A percentile compares a stretch with the other conserved stretches of the same genome.
phyloP scores from a whole-genome alignment of 2,113 vertebrate species.

The Varanus salvator region DNA sequence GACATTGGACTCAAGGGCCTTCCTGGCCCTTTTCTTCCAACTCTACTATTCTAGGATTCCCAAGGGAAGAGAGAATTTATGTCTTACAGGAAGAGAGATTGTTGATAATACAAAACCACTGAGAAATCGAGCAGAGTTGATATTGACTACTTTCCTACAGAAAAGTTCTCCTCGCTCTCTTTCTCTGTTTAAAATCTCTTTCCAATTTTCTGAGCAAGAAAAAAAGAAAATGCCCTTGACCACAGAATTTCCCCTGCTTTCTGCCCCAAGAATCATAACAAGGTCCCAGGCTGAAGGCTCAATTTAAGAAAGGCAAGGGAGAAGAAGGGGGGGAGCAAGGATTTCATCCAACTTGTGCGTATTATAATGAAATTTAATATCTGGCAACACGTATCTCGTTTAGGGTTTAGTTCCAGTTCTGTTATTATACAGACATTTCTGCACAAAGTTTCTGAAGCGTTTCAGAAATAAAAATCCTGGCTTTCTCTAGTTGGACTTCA shows the following conservation, averaged over 20 bases:
- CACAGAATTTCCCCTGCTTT: slow-evolving; percentile 63
- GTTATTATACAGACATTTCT: background rate
- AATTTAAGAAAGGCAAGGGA: background rate
- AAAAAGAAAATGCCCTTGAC: slow-evolving; percentile 28
- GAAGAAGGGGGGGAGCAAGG: background rate
- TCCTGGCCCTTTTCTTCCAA: too few species aligned
- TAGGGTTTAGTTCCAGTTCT: slow-evolving; percentile 13
- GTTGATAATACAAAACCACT: slow-evolving; percentile 41
- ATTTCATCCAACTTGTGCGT: background rate
- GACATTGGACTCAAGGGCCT: too few species aligned
- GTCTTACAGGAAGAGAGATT: slow-evolving; percentile 47
- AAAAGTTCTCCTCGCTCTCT: background rate
- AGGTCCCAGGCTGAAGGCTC: slow-evolving; percentile 41
- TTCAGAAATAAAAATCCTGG: slow-evolving; percentile 11
- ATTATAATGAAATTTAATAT: background rate
- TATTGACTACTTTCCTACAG: slow-evolving; percentile 32
- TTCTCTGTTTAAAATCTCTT: background rate
- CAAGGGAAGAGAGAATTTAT: slow-evolving; percentile 11
- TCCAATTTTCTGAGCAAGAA: slow-evolving; percentile 47
- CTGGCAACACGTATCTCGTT: background rate
- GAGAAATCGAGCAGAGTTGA: slow-evolving; percentile 20
- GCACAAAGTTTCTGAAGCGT: background rate
- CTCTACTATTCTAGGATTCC: slow-evolving; percentile 6
- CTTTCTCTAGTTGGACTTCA: background rate
- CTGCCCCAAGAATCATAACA: slow-evolving; percentile 48